These are phyloP conservation scores for Doris montereyensis DNA, from an alignment of 2,888 invertebrate genomes.

Conservation along the genomic window DNA sequence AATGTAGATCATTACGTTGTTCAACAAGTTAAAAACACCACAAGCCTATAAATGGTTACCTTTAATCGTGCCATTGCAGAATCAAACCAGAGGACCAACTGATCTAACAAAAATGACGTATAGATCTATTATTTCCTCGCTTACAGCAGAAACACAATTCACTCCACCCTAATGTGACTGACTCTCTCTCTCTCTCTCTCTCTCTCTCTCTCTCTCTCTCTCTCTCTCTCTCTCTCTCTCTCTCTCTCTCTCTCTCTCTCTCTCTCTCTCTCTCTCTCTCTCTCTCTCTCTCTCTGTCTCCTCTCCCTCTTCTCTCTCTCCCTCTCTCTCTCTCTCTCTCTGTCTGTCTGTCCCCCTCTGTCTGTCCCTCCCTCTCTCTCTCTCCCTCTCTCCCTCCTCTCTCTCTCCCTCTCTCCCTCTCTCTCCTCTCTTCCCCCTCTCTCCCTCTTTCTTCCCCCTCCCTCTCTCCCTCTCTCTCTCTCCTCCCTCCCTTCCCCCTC, in stretches of 20 bases:
- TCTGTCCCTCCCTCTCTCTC: no score
- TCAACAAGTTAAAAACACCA: background rate
- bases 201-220: conserved; percentile 15
- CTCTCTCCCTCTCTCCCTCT: background rate
- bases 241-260: background rate
- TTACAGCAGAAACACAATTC: background rate
- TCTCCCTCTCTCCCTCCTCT: background rate
- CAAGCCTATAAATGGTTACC: no score
- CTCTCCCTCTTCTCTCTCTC: no score
- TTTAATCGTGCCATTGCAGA: no score
- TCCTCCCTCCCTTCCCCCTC: background rate
- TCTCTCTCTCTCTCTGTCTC: no score
- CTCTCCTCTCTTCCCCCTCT: background rate
- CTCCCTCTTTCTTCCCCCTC: background rate
- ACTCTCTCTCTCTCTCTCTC: background rate
- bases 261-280: no score
- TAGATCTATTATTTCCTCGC: no score
- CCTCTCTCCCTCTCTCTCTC: background rate
- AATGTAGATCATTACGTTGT: background rate
- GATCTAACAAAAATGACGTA: no score
- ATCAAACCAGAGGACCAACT: no score
- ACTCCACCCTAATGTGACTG: background rate
- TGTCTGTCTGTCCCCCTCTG: no score
- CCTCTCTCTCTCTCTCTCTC: background rate
- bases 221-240: background rate